Conservation (phyloP, 1,140 invertebrate species). For the Hyposmocoma kahamanoa region DNA sequence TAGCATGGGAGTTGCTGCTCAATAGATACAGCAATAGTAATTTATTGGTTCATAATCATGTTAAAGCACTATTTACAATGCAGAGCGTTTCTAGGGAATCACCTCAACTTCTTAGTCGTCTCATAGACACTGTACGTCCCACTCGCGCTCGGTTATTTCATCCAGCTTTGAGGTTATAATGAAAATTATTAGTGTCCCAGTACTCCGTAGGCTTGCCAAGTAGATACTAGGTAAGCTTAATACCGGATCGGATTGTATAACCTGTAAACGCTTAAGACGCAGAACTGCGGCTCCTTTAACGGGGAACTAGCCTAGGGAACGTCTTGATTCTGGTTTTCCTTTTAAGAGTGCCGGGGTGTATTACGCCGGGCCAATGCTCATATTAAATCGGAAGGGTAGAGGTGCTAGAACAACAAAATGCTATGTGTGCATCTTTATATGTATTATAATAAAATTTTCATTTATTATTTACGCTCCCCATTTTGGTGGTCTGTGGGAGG, state of each 20-base stretch:
- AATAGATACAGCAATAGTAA: conserved; percentile 1
- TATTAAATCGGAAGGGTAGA: conserved; percentile 15
- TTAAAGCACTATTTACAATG: conserved; percentile 5
- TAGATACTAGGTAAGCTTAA: no score
- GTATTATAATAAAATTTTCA: no score
- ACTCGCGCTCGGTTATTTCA: no score
- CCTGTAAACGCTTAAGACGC: not conserved
- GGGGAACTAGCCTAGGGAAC: not conserved
- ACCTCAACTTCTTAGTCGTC: no score
- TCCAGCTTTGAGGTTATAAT: no score
- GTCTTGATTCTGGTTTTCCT: not conserved
- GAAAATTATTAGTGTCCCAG: no score
- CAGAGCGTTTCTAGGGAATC: no score
- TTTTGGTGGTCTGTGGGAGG: no score
- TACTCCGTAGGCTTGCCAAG: no score
- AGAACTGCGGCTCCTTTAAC: not conserved
- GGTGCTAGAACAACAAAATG: conserved; percentile 24
- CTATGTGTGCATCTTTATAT: conserved; percentile 30
- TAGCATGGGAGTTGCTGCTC: conserved; percentile 1
- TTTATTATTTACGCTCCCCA: no score
- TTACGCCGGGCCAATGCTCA: conserved; percentile 26
- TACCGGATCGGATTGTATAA: no score
- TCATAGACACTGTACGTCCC: no score
- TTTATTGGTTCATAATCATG: conserved; percentile 5
- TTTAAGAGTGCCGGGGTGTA: conserved; percentile 16